Evolutionary conservation across 2,797 vertebrate genomes (phyloP).

Genomic region (Lycodopsis pacificus): DNA sequence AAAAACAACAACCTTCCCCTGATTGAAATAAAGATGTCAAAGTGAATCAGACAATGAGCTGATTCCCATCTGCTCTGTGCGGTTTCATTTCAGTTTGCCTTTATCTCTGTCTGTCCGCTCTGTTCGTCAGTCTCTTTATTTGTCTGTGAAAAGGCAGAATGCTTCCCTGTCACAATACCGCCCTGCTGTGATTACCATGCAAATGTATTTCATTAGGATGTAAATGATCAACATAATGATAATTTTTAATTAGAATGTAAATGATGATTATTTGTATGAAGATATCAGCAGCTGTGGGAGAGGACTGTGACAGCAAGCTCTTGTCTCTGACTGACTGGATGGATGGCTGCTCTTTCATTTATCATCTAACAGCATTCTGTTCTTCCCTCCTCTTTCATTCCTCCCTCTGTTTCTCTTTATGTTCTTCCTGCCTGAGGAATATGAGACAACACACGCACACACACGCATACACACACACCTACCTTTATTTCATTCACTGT

Average conservation of each 20-base stretch:
- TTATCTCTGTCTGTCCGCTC: conserved; percentile 46
- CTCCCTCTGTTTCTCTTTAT: conserved; percentile 29
- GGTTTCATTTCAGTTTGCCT: conserved; percentile 51
- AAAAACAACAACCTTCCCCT: background rate
- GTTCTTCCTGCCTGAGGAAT: background rate
- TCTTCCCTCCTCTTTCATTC: conserved; percentile 28
- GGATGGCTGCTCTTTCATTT: conserved; percentile 55
- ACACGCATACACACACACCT: background rate
- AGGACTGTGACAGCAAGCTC: conserved; percentile 63
- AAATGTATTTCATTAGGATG: conserved; percentile 77
- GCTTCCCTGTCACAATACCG: conserved; percentile 50
- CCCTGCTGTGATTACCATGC: conserved; percentile 69
- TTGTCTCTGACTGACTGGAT: conserved; percentile 51
- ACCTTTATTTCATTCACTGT: background rate
- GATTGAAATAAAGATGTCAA: conserved; percentile 63
- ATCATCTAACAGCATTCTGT: conserved; percentile 41
- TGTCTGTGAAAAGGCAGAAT: conserved; percentile 52
- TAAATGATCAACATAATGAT: conserved; percentile 73
- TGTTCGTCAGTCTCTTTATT: conserved; percentile 47
- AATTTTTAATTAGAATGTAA: conserved; percentile 78
- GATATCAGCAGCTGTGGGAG: conserved; percentile 63
- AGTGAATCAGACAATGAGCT: conserved; percentile 43
- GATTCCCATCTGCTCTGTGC: conserved; percentile 66
- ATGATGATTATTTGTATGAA: conserved; percentile 73
- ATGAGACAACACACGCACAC: background rate